These are phyloP conservation scores for Hyalella azteca DNA, from an alignment of 2,888 invertebrate genomes.

Conservation along the genomic window DNA sequence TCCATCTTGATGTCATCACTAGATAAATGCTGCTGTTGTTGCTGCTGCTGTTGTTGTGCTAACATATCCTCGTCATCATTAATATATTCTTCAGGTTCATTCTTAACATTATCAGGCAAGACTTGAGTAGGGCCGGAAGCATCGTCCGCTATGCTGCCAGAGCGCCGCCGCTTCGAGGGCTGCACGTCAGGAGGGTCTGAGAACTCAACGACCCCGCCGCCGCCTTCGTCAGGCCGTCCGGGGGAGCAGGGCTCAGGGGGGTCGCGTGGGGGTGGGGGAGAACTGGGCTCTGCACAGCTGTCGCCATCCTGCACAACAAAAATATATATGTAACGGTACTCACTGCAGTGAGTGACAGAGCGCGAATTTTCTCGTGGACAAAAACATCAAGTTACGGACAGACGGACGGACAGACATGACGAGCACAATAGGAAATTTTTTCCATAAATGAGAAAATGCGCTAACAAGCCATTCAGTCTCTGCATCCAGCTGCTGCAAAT, in stretches of 20 bases:
- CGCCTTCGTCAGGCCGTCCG: conserved; percentile 51
- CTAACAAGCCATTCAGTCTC: too few relatives aligned
- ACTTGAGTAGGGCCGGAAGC: conserved; percentile 40
- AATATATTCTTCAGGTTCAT: conserved; percentile 57
- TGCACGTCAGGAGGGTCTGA: conserved; percentile 47
- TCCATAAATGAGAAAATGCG: too few relatives aligned
- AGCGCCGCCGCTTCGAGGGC: conserved; percentile 38
- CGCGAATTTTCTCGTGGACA: too few relatives aligned
- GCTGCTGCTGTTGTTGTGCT: conserved; percentile 39
- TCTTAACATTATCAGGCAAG: conserved; percentile 51
- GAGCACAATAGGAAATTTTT: too few relatives aligned
- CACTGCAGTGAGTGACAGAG: too few relatives aligned
- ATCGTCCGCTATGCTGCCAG: conserved; percentile 40
- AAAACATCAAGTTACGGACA: too few relatives aligned
- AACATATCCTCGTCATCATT: conserved; percentile 56
- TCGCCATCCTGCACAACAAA: conserved; percentile 48
- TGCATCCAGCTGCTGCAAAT: too few relatives aligned
- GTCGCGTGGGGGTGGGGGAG: conserved; percentile 57
- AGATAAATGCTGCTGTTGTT: conserved; percentile 32
- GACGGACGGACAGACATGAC: too few relatives aligned
- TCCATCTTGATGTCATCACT: conserved; percentile 44
- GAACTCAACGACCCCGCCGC: conserved; percentile 51
- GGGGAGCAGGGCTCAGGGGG: conserved; percentile 56
- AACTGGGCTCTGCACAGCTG: conserved; percentile 55
- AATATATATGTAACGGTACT: too few relatives aligned